Conservation (phyloP, 2,888 invertebrate genomes). For the Chaitophorus viminalis region DNA sequence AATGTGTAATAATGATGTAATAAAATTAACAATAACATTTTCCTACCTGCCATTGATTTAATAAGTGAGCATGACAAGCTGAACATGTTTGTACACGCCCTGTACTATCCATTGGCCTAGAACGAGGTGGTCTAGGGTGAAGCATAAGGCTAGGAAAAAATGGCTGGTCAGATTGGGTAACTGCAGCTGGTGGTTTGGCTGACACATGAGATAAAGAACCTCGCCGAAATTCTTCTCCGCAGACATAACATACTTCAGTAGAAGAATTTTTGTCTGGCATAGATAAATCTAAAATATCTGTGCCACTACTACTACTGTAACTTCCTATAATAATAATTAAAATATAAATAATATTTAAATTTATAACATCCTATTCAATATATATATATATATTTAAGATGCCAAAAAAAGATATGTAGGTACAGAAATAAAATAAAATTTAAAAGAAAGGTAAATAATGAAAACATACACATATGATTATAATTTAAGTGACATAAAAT, state of each 20-base stretch:
- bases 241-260: constrained; percentile 90
- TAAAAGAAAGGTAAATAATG: neutral
- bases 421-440: too few relatives aligned
- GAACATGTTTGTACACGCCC: constrained; percentile 73
- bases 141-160: constrained; percentile 71
- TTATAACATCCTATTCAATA: too few relatives aligned
- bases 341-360: too few relatives aligned
- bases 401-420: too few relatives aligned
- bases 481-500: neutral
- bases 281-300: constrained; percentile 86
- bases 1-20: constrained; percentile 3
- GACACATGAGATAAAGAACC: constrained; percentile 81
- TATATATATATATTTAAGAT: too few relatives aligned
- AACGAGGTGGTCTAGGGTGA: constrained; percentile 86
- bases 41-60: constrained; percentile 86
- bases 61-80: constrained; percentile 84
- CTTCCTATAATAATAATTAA: constrained; percentile 65
- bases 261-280: constrained; percentile 93
- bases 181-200: constrained; percentile 71
- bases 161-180: constrained; percentile 68
- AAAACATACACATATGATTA: neutral
- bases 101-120: constrained; percentile 85
- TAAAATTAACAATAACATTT: too few relatives aligned
- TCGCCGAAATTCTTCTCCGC: constrained; percentile 86
- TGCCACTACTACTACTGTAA: constrained; percentile 72